phyloP scores from a whole-genome alignment of 2,888 invertebrate species.

The Conchocele bisecta region DNA sequence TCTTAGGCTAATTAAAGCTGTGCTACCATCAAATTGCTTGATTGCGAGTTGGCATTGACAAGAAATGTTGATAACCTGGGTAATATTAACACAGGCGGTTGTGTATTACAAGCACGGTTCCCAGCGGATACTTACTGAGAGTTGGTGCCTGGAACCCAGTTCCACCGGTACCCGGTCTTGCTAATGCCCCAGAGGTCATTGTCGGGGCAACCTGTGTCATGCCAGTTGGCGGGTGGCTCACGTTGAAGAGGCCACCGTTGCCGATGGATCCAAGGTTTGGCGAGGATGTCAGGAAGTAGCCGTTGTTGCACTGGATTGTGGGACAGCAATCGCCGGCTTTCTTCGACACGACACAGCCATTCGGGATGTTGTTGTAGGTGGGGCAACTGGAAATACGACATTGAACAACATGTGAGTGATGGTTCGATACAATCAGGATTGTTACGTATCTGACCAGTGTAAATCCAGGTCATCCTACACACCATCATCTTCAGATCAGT shows the following conservation, averaged over 20 bases:
- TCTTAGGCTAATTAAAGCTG: no score
- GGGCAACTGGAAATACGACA: conserved; percentile 68
- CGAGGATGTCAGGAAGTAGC: conserved; percentile 68
- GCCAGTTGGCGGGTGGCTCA: conserved; percentile 55
- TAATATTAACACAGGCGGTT: no score
- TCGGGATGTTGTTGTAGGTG: conserved; percentile 71
- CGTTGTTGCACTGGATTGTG: conserved; percentile 62
- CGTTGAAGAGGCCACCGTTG: conserved; percentile 66
- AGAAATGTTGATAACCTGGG: no score
- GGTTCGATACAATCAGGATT: no score
- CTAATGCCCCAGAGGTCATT: conserved; percentile 54
- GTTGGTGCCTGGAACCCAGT: conserved; percentile 62
- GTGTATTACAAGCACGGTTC: no score
- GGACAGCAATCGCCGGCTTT: conserved; percentile 64
- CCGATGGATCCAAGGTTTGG: conserved; percentile 64
- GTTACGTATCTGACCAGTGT: no score
- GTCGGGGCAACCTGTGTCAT: conserved; percentile 63
- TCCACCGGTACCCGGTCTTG: conserved; percentile 63
- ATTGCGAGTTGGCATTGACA: no score
- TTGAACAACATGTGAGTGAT: no score
- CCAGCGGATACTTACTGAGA: conserved; percentile 67
- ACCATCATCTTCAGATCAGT: no score
- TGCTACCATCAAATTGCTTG: no score
- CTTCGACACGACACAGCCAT: conserved; percentile 56
- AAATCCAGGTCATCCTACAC: no score